phyloP scores from a whole-genome alignment of 2,797 vertebrate species.

The Cuniculus paca region DNA sequence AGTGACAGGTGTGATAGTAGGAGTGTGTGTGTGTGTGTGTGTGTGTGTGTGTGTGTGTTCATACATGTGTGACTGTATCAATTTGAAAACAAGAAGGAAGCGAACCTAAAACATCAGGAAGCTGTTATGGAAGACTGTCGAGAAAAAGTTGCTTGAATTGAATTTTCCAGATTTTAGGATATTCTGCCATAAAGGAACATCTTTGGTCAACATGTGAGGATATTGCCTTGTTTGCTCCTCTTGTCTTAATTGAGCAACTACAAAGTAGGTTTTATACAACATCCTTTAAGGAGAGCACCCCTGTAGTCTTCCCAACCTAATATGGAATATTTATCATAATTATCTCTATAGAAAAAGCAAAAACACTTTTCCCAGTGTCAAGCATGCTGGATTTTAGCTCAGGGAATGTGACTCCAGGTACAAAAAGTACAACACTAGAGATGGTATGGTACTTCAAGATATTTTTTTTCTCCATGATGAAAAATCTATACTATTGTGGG shows the following conservation, averaged over 20 bases:
- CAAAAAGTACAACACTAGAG: not conserved
- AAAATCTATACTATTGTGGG: not conserved
- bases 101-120: not conserved
- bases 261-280: not conserved
- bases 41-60: too few species aligned
- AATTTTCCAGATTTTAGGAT: not conserved
- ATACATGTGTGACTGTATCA: not conserved
- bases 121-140: not conserved
- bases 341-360: not conserved
- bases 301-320: not conserved
- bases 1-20: not conserved
- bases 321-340: not conserved
- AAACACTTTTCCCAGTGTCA: slow-evolving; percentile 9
- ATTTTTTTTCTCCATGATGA: not conserved
- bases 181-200: not conserved
- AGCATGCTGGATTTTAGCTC: not conserved
- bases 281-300: not conserved
- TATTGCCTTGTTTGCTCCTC: not conserved
- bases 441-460: not conserved
- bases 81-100: not conserved
- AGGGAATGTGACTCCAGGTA: not conserved
- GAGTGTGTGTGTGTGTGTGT: not conserved
- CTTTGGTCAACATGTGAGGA: not conserved
- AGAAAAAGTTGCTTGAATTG: not conserved
- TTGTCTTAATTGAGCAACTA: not conserved